These are phyloP conservation scores for Aphidoletes aphidimyza DNA, from an alignment of 2,888 invertebrate genomes.

Conservation along the genomic window DNA sequence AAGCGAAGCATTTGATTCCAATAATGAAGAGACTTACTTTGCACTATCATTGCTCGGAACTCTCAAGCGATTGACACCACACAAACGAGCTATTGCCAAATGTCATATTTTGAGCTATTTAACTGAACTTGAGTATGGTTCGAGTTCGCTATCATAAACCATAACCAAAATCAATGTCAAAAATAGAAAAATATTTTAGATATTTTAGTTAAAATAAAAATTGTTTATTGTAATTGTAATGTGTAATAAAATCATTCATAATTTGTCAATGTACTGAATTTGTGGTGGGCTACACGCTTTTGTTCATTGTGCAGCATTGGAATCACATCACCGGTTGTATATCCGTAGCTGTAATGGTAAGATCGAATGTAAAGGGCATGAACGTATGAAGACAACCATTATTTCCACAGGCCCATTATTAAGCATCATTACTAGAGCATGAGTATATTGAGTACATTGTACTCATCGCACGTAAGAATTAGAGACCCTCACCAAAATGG, in stretches of 20 bases:
- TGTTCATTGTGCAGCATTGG: no score
- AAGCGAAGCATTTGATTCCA: slow-evolving; percentile 54
- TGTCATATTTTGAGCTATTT: slow-evolving; percentile 60
- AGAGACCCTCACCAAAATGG: not conserved
- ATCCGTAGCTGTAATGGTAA: no score
- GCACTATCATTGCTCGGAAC: slow-evolving; percentile 60
- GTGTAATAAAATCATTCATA: no score
- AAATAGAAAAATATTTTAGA: not conserved
- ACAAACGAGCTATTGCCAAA: slow-evolving; percentile 59
- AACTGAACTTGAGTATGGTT: slow-evolving; percentile 59
- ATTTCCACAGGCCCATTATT: not conserved
- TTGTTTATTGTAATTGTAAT: not conserved
- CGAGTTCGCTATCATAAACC: not conserved
- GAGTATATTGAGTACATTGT: no score
- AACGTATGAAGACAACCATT: not conserved
- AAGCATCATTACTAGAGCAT: not conserved
- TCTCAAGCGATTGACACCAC: slow-evolving; percentile 59
- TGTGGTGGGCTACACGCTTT: no score
- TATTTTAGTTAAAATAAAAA: not conserved
- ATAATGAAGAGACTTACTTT: slow-evolving; percentile 60
- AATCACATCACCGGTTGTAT: no score
- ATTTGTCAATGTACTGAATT: no score
- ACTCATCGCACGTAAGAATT: not conserved
- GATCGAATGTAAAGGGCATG: not conserved
- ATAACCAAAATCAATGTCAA: not conserved